phyloP scores from a whole-genome alignment of 1,140 invertebrate species.

The Drosophila eugracilis region DNA sequence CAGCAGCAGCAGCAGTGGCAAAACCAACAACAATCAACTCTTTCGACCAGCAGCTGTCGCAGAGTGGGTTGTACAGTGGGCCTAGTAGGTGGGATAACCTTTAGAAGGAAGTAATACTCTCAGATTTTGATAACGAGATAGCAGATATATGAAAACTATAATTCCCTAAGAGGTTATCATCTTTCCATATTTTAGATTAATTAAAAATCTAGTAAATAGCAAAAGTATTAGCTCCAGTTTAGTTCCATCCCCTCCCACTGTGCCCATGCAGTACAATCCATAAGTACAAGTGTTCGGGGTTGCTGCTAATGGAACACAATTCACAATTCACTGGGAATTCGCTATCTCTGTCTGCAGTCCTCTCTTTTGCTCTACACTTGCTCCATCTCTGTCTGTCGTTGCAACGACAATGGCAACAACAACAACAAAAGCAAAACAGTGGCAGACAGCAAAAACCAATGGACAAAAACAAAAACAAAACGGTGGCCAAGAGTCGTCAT shows the following conservation, averaged over 20 bases:
- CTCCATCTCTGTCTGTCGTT: conserved; percentile 12
- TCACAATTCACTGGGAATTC: conserved; percentile 53
- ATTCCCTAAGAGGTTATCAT: too few species aligned
- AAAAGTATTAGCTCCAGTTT: not conserved
- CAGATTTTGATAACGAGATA: too few species aligned
- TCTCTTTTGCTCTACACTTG: conserved; percentile 17
- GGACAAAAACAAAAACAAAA: conserved; percentile 32
- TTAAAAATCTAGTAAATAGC: not conserved
- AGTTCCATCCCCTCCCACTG: conserved; percentile 12
- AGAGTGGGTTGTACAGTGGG: conserved; percentile 13
- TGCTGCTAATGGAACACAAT: conserved; percentile 79
- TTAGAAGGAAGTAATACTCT: not conserved
- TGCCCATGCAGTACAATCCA: conserved; percentile 19
- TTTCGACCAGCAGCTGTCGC: conserved; percentile 69
- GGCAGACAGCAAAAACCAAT: conserved; percentile 48
- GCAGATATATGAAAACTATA: too few species aligned
- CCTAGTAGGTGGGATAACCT: not conserved
- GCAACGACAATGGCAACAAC: conserved; percentile 54
- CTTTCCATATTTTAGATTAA: too few species aligned
- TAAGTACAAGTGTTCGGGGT: conserved; percentile 64
- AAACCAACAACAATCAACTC: conserved; percentile 58
- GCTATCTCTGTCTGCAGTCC: conserved; percentile 20
- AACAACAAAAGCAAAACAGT: conserved; percentile 37
- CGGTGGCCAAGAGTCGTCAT: conserved; percentile 35
- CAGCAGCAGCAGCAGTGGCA: conserved; percentile 43